Evolutionary conservation across 30 jellyfish, hydroid and myxozoan species (phyloP).

Genomic region (Mastigias papua): DNA sequence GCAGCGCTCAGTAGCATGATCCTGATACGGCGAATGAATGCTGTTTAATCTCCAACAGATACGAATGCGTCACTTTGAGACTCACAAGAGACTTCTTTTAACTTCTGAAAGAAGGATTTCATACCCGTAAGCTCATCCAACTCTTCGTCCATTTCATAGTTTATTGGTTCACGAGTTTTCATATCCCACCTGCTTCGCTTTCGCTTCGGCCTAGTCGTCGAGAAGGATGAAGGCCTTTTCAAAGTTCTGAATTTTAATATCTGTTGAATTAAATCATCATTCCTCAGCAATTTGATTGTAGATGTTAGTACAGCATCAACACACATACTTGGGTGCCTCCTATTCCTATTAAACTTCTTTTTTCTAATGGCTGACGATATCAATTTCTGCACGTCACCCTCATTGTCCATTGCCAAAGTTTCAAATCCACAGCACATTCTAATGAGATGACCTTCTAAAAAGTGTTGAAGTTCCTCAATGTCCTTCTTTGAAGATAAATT

Average conservation of each 20-base stretch:
- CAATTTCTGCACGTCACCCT: conserved; percentile 45
- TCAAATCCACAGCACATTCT: conserved; percentile 80
- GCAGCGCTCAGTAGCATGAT: not conserved
- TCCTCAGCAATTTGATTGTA: conserved; percentile 31
- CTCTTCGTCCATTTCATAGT: conserved; percentile 41
- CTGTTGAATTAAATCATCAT: conserved; percentile 12
- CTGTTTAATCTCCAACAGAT: not conserved
- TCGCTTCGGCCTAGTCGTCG: conserved; percentile 16
- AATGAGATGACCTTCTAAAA: too few species aligned
- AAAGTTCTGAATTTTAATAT: conserved; percentile 31
- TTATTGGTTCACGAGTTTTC: conserved; percentile 35
- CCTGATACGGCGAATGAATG: not conserved
- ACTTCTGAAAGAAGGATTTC: conserved; percentile 48
- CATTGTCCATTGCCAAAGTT: conserved; percentile 3
- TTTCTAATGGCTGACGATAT: conserved; percentile 56
- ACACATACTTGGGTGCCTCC: conserved; percentile 76
- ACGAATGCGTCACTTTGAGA: not conserved
- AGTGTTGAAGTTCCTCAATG: too few species aligned
- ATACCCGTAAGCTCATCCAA: conserved; percentile 64
- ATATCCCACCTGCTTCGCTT: conserved; percentile 77
- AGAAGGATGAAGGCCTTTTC: conserved; percentile 41
- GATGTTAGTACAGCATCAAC: conserved; percentile 71
- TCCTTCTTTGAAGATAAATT: too few species aligned
- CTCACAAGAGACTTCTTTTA: conserved; percentile 24
- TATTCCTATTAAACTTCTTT: conserved; percentile 40